These are phyloP conservation scores for Gambusia yucatana DNA, from an alignment of 2,797 vertebrate genomes.

Conservation along the genomic window DNA sequence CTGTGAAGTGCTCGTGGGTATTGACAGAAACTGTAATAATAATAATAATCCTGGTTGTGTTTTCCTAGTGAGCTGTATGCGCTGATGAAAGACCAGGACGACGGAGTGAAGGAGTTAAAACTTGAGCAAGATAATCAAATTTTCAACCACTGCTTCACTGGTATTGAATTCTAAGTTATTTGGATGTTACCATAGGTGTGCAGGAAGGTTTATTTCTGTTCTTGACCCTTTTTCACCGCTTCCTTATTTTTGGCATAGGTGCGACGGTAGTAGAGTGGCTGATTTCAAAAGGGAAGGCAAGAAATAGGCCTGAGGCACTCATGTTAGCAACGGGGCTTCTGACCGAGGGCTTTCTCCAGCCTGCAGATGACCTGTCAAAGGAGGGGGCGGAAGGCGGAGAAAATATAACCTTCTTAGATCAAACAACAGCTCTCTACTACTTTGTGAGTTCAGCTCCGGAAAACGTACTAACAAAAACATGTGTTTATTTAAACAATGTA, in stretches of 20 bases:
- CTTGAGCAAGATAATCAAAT: slow-evolving; percentile 91
- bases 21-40: background rate
- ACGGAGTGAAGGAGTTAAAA: slow-evolving; percentile 90
- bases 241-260: slow-evolving; percentile 76
- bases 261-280: slow-evolving; percentile 91
- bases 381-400: slow-evolving; percentile 77
- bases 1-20: background rate
- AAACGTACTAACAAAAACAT: background rate
- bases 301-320: slow-evolving; percentile 89
- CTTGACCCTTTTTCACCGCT: background rate
- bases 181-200: background rate
- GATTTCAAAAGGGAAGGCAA: slow-evolving; percentile 83
- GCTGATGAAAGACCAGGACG: slow-evolving; percentile 90
- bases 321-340: slow-evolving; percentile 90
- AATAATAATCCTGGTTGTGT: slow-evolving; percentile 22
- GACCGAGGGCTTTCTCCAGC: slow-evolving; percentile 92
- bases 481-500: background rate
- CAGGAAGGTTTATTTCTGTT: background rate
- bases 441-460: slow-evolving; percentile 85
- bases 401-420: slow-evolving; percentile 86
- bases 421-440: slow-evolving; percentile 89
- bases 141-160: slow-evolving; percentile 95
- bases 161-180: slow-evolving; percentile 65
- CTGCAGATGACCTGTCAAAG: slow-evolving; percentile 90
- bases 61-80: slow-evolving; percentile 86